phyloP scores from a whole-genome alignment of 2,113 vertebrate genomes.

The Catagonus wagneri region DNA sequence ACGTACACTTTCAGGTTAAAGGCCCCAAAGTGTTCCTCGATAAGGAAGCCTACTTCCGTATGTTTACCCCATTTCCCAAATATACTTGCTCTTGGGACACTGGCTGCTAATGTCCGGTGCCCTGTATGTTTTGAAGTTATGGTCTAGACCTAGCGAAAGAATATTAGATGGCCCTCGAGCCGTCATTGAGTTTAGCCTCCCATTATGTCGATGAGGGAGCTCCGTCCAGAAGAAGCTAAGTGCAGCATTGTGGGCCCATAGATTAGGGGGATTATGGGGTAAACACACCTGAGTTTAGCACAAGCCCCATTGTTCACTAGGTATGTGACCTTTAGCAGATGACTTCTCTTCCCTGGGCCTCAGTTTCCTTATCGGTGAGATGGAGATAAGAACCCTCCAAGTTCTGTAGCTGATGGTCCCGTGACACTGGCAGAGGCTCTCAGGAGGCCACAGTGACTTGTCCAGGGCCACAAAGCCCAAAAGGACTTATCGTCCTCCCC shows the following conservation, averaged over 20 bases:
- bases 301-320: neutral
- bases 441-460: neutral
- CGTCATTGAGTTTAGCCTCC: neutral
- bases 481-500: neutral
- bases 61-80: neutral
- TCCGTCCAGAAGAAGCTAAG: neutral
- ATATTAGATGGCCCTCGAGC: neutral
- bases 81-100: neutral
- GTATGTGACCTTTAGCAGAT: neutral
- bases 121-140: constrained; percentile 7
- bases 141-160: neutral
- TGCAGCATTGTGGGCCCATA: neutral
- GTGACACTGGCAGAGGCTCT: neutral
- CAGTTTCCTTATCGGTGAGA: neutral
- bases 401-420: neutral
- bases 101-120: neutral
- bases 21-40: neutral
- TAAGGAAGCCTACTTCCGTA: neutral
- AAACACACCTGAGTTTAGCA: neutral
- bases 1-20: neutral
- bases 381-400: neutral
- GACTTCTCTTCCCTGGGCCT: neutral
- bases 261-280: neutral
- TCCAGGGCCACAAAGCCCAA: neutral
- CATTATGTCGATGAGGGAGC: neutral